Base-by-base conservation (phyloP, 1,140 invertebrate species). In the Philaenus spumarius region DNA sequence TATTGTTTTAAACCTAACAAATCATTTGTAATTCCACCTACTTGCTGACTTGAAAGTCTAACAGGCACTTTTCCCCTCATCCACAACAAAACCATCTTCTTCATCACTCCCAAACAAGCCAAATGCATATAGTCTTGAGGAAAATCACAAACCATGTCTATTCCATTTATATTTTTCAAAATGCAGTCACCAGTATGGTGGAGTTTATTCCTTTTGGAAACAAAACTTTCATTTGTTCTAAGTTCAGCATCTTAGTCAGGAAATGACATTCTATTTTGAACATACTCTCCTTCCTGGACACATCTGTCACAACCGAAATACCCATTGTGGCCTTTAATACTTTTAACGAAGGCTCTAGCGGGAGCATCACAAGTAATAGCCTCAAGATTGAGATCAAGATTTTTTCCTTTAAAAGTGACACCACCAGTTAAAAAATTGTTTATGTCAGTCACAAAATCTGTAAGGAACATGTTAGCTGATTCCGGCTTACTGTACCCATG, bases 121-220 rank as follows among this genome's bases (percentile, higher is more conserved):
- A 52, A n/a, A 64, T 61, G 58, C 72, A 63, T n/a, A n/a, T n/a
- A n/a, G n/a, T n/a, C n/a, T n/a, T n/a, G n/a, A n/a, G n/a, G n/a
- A n/a, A n/a, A n/a, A 42, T 60, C 20, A 9, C 61, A 60, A 14
- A 74, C 66, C 54, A 75, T 62, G 48, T 67, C 66, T 17, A 74
- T 34, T 24, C 55, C 46, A 15, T 62, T 35, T 19, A 66, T 54
- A 43, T 52, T 45, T 45, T 52, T 30, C 6, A 74, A 64, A n/a
- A 63, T 61, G 17, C 66, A 67, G 17, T 55, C 19, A 12, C 59
- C 62, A 19, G 42, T 50, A 58, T 73, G 72, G 62, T 71, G 68
- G 22, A 72, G 62, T 61, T 63, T 62, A 66, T 72, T 59, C 22
- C 39, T 15, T 52, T 62, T 46, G 24, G 55, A 19, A 17, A 53